Percentiles rank a stretch among this genome's conserved stretches.
Conservation (phyloP, 2,888 invertebrate species). For the Phymatocera aterrima region DNA sequence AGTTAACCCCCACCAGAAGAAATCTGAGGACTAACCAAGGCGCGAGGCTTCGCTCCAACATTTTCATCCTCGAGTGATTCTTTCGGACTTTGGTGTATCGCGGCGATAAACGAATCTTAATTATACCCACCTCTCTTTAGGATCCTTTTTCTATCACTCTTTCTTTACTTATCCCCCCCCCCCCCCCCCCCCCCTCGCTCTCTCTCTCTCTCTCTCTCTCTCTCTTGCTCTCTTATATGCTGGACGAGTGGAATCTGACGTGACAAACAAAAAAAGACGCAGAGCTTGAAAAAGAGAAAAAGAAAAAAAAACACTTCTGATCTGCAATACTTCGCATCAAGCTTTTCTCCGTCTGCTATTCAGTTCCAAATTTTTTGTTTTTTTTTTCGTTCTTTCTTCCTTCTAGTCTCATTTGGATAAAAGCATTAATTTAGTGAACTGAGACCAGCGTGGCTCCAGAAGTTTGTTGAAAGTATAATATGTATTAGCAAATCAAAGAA, state of each 20-base stretch:
- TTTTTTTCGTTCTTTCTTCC: background rate
- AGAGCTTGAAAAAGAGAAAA: too few species aligned
- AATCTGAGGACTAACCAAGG: constrained; percentile 2
- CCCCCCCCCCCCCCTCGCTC: too few species aligned
- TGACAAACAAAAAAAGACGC: background rate
- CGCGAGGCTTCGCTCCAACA: constrained; percentile 34
- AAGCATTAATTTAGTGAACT: background rate
- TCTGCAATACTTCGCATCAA: constrained; percentile 7
- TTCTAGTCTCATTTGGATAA: background rate
- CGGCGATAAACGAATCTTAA: constrained; percentile 38
- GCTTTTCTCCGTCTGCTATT: background rate
- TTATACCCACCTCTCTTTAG: constrained; percentile 17
- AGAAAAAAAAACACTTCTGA: background rate
- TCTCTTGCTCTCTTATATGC: background rate
- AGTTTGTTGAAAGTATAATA: background rate
- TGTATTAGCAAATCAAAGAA: background rate
- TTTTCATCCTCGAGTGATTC: constrained; percentile 42
- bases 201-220: background rate
- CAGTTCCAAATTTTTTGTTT: background rate
- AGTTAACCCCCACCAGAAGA: constrained; percentile 33
- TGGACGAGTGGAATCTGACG: background rate
- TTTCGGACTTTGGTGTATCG: constrained; percentile 20
- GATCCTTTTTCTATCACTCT: constrained; percentile 21
- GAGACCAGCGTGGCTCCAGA: background rate
- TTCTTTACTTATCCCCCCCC: background rate